Evolutionary conservation across 2,888 invertebrate species (phyloP), one percentile per base, ranked within the genome.

Genomic region (Drosophila paranaensis): DNA sequence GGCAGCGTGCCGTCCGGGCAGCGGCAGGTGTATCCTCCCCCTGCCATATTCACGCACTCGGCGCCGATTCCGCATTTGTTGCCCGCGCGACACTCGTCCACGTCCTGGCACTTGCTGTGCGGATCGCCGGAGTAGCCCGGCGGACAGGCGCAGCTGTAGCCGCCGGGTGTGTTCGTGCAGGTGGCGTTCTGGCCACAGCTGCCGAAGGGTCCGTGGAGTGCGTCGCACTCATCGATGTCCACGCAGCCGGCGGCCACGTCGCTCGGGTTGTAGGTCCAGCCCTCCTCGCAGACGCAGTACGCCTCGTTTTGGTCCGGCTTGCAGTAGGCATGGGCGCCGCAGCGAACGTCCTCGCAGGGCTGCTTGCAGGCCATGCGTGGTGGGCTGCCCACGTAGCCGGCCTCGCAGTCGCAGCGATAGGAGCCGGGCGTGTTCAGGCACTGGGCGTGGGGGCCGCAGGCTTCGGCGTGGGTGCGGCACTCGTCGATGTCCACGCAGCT

Each of bases 161-260:
- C 95, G 60, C 98, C 98, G 5, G 95, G 95, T 6, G 95, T 94
- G 89, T 98, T 98, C 14, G 95, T 95, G 90, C 98, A 98, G 11
- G 95, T 93, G 9, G 98, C 96, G 88, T 97, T 96, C 74, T 94
- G 93, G n/a, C 97, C 98, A 92, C 98, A 98, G 79, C 96, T 95
- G 57, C 97, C 97, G 54, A 95, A 96, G 1, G 96, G 95, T 35
- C 97, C 97, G 75, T 96, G 95, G 27, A 95, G 93, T n/a, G 54
- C 93, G 89, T 97, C 97, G 91, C 98, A 98, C 93, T 98, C 98
- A 91, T 98, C 95, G 76, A 98, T 96, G 93, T 98, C 98, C 69
- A 97, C 95, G 91, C 98, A 98, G 67, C 98, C 98, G 50, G 97
- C 97, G 8, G 96, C 95, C 77, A 98, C 96, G 89, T 98, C 97